A percentile compares a stretch with the other conserved stretches of the same genome.
Conservation (phyloP, 2,113 vertebrate species). For the Dasyornis broadbenti region DNA sequence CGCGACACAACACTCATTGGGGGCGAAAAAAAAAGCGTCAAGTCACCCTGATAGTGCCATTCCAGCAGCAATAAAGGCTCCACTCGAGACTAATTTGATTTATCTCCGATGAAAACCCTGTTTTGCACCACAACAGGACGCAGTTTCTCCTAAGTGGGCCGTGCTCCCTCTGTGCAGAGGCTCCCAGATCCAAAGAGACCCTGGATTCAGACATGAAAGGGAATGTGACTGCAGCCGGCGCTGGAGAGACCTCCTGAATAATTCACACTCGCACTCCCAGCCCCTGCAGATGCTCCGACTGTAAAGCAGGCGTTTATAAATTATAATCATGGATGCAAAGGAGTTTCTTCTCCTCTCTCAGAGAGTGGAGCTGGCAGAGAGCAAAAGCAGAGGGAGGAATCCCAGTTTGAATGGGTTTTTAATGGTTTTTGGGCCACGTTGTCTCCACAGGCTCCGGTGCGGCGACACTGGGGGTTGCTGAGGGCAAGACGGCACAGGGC, state of each 20-base stretch:
- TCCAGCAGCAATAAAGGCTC: neutral
- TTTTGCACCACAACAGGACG: neutral
- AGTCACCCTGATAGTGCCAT: neutral
- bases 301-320: neutral
- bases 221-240: neutral
- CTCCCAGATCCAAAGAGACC: neutral
- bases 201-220: constrained; percentile 8
- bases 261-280: constrained; percentile 27
- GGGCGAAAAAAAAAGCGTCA: neutral
- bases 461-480: neutral
- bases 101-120: neutral
- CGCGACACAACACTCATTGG: neutral
- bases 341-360: neutral
- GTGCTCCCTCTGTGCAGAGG: neutral
- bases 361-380: neutral
- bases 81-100: neutral
- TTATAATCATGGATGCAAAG: neutral
- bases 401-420: neutral
- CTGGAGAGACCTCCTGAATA: constrained; percentile 29
- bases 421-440: neutral
- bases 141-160: neutral
- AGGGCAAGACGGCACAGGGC: neutral
- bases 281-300: constrained; percentile 13
- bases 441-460: neutral
- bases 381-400: neutral